Base-by-base conservation (phyloP, 2,797 vertebrate genomes). In the Alauda arvensis region DNA sequence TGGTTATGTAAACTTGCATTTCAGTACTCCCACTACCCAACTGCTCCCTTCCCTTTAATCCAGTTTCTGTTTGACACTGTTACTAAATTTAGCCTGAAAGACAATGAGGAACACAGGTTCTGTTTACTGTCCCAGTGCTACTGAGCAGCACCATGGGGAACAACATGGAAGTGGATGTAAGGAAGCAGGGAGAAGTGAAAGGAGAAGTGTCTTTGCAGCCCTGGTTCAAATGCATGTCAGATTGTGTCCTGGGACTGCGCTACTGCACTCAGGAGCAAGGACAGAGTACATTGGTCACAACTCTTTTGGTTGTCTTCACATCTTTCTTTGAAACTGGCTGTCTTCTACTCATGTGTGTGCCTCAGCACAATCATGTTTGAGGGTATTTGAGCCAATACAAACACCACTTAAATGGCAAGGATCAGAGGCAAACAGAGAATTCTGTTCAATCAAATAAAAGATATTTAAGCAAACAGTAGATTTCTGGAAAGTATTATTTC, bases 361-460 rank as follows among this genome's bases (percentile, higher is more conserved):
- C 18, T 77, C 68, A 87, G 52, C n/a, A 62, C 63, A 86, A 6
- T 20, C 0, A 0, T 46, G n/a, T 72, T 87, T 39, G 40, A 70
- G 33, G 33, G n/a, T 43, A 63, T 66, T 34, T 77, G 67, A 94
- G 88, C 84, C 90, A 91, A 93, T 53, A 78, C 42, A 92, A 93
- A 87, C 84, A 93, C 52, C 57, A 78, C 70, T 62, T 39, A 76
- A 89, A 63, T 20, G 28, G 53, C 55, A 91, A 93, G n/a, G 65
- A 84, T 77, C 55, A 77, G 55, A 89, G 68, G 68, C 76, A 94
- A 93, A 91, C 51, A 93, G 61, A 82, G 59, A 94, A 91, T 88
- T 90, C 84, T 85, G 63, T 67, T 88, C 39, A 53, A 53, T 33
- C 79, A 92, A 83, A 91, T 76, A 85, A 53, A 93, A 91, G 60